phyloP scores from a whole-genome alignment of 2,888 invertebrate genomes.

The Rotaria sp. region DNA sequence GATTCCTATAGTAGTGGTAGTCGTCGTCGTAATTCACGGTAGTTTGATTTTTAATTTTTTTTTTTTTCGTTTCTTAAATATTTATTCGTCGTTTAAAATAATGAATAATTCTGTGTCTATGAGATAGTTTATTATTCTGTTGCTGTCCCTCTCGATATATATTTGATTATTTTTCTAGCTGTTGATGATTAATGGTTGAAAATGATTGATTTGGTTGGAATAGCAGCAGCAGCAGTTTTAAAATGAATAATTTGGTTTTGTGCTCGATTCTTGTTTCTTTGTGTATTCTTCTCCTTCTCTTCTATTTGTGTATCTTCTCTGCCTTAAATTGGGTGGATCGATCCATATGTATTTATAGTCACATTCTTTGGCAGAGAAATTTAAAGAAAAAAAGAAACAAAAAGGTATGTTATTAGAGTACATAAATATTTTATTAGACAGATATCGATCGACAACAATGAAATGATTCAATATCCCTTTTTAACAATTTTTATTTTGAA shows the following conservation, averaged over 20 bases:
- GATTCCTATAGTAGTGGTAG: background rate
- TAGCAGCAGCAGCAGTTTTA: background rate
- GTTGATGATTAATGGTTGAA: slow-evolving; percentile 14
- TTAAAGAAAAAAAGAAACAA: background rate
- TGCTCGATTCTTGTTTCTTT: slow-evolving; percentile 20
- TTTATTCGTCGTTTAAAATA: background rate
- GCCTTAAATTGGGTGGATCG: slow-evolving; percentile 17
- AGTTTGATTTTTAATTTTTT: background rate
- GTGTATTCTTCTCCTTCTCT: background rate
- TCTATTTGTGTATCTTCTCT: slow-evolving; percentile 15
- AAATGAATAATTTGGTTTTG: slow-evolving; percentile 19
- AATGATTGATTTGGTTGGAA: slow-evolving; percentile 7
- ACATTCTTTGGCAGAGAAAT: background rate
- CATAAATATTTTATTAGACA: background rate
- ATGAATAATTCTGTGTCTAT: background rate
- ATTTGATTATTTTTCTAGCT: slow-evolving; percentile 18
- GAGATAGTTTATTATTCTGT: background rate
- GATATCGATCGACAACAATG: background rate
- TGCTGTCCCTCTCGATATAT: background rate
- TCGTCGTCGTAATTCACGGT: background rate
- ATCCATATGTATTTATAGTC: background rate
- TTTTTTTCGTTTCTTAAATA: background rate
- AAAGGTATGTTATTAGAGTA: slow-evolving; percentile 4
- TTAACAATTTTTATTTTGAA: too few relatives aligned
- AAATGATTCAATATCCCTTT: background rate